These are phyloP conservation scores for Drosophila barbarae DNA, from an alignment of 2,888 invertebrate species.

Conservation along the genomic window DNA sequence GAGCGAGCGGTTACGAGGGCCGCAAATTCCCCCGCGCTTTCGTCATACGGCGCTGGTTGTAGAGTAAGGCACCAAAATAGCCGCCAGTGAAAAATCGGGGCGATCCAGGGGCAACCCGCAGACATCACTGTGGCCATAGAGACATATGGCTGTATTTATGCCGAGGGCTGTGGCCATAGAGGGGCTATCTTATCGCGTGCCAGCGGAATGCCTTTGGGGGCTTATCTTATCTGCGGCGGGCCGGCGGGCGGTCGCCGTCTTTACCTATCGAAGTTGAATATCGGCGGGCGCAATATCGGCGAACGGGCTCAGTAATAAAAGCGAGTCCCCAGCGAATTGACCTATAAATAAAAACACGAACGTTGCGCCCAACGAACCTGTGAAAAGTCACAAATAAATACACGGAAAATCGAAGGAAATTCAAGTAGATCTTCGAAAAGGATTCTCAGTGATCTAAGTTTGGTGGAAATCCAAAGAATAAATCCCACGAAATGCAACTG, in stretches of 20 bases:
- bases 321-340: constrained; percentile 20
- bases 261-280: constrained; percentile 47
- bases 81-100: constrained; percentile 21
- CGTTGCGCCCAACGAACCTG: constrained; percentile 1
- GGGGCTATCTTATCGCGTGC: constrained; percentile 37
- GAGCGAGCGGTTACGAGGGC: constrained; percentile 9
- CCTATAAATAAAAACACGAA: not conserved
- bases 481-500: constrained; percentile 44
- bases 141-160: not conserved
- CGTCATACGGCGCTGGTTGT: constrained; percentile 37
- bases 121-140: constrained; percentile 10
- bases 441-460: not conserved
- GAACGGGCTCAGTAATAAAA: constrained; percentile 54
- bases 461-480: not conserved
- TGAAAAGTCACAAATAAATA: not conserved
- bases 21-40: constrained; percentile 45
- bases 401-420: not conserved
- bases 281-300: constrained; percentile 42
- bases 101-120: constrained; percentile 27
- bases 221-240: constrained; percentile 49
- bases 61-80: constrained; percentile 33
- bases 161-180: constrained; percentile 10
- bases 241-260: constrained; percentile 26
- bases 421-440: not conserved
- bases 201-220: constrained; percentile 33